Conservation (phyloP, 2,888 invertebrate genomes). For the Orchesella flavescens region DNA sequence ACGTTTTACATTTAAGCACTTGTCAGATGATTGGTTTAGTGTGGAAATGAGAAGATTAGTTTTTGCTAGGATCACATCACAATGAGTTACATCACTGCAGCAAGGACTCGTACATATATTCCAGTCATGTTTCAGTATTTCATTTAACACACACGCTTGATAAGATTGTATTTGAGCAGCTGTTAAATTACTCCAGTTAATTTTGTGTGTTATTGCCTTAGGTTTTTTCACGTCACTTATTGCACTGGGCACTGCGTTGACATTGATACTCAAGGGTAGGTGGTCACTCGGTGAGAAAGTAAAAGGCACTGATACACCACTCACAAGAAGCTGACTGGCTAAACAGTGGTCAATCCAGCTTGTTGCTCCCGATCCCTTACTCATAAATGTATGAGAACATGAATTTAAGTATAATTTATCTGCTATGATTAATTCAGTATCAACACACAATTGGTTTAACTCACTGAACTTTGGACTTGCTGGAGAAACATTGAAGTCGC, state of each 20-base stretch:
- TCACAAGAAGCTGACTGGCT: background rate
- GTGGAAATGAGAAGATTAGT: background rate
- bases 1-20: background rate
- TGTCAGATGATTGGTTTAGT: background rate
- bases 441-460: background rate
- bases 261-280: background rate
- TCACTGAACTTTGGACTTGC: background rate
- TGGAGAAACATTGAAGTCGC: conserved; percentile 17
- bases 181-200: background rate
- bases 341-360: conserved; percentile 28
- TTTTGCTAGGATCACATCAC: background rate
- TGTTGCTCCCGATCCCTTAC: background rate
- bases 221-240: too few species aligned
- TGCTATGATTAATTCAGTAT: background rate
- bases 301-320: background rate
- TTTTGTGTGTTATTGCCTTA: too few species aligned
- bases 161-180: background rate
- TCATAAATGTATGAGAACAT: background rate
- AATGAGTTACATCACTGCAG: background rate
- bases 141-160: background rate
- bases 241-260: too few species aligned
- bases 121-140: background rate
- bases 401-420: background rate
- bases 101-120: background rate
- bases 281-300: conserved; percentile 2